Evolutionary conservation across 92 coral and sea anemone species (phyloP), one percentile per base, ranked within the genome.

Genomic region (Zoanthus solanderi): DNA sequence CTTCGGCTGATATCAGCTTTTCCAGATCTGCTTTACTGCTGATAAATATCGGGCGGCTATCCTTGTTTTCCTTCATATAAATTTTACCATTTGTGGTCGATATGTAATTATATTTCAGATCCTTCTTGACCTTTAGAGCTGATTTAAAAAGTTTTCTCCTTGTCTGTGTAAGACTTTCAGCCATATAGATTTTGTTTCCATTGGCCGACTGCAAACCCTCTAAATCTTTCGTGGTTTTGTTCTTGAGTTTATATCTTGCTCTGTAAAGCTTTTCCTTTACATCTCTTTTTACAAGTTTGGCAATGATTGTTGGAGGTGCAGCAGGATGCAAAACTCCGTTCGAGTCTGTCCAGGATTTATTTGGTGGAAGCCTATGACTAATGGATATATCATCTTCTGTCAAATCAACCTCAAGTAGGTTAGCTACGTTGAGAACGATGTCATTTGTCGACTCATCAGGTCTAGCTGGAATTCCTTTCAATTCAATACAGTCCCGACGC

Each of bases 71-170:
- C 68, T 78, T 48, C 2, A 84, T 44, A 78, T 71, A 84, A 52
- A 84, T 84, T 72, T 71, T 45, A 71, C 88, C 88, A 84, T 71
- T 72, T 79, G 71, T 16, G 47, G 84, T 79, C 15, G 71, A 56
- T 53, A 79, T 79, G 84, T 32, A 85, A n/a, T 57, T 54, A 57
- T 58, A 85, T 16, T 85, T 75, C 83, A 85, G 52, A 18, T 85
- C 88, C 44, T 85, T 85, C 83, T 85, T 85, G 53, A 30, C 88
- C 53, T 85, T 85, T 56, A 73, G 23, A 58, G 82, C 72, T 56
- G 82, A 52, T 75, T 85, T 85, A 72, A 85, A 85, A 44, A 85
- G 78, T 75, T 73, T 85, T 72, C 69, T 74, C 82, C 83, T 85
- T 56, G 31, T 42, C 44, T 85, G 82, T 37, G 83, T 85, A 32